Percentiles rank a stretch among this genome's conserved stretches.
Conservation (phyloP, 1,140 invertebrate genomes). For the Arctopsyche grandis region DNA sequence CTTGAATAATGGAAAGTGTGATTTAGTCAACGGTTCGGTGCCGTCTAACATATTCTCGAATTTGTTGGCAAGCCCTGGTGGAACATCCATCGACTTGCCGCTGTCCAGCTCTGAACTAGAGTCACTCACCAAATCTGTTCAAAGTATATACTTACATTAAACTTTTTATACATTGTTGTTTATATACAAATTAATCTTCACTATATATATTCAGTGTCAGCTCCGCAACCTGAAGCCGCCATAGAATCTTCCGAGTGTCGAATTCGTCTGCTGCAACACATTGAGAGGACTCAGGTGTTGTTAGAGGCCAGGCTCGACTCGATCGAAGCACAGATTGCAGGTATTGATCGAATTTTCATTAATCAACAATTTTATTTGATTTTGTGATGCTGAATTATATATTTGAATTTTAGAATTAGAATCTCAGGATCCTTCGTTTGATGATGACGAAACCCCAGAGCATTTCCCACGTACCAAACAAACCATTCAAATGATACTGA, state of each 20-base stretch:
- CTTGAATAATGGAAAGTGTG: neutral
- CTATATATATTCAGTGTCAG: conserved; percentile 44
- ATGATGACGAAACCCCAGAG: conserved; percentile 65
- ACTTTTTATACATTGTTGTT: neutral
- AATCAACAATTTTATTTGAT: conserved; percentile 1
- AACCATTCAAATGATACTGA: conserved; percentile 67
- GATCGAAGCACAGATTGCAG: conserved; percentile 81
- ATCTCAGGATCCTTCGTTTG: conserved; percentile 65
- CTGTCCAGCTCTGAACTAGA: conserved; percentile 61
- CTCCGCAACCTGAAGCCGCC: conserved; percentile 81
- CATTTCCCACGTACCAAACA: conserved; percentile 66
- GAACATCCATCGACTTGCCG: conserved; percentile 59
- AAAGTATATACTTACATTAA: conserved; percentile 56
- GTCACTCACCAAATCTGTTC: conserved; percentile 59
- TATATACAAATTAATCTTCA: neutral
- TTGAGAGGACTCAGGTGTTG: conserved; percentile 78
- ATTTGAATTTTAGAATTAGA: conserved; percentile 61
- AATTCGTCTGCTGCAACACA: conserved; percentile 79
- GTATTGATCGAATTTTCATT: conserved; percentile 59
- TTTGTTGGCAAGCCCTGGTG: conserved; percentile 58
- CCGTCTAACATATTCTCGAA: conserved; percentile 54
- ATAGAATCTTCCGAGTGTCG: conserved; percentile 83
- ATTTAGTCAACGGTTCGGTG: conserved; percentile 5
- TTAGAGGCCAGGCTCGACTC: conserved; percentile 77
- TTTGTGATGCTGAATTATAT: neutral